Evolutionary conservation across 2,888 invertebrate genomes (phyloP).

Genomic region (Lutraria lutraria): DNA sequence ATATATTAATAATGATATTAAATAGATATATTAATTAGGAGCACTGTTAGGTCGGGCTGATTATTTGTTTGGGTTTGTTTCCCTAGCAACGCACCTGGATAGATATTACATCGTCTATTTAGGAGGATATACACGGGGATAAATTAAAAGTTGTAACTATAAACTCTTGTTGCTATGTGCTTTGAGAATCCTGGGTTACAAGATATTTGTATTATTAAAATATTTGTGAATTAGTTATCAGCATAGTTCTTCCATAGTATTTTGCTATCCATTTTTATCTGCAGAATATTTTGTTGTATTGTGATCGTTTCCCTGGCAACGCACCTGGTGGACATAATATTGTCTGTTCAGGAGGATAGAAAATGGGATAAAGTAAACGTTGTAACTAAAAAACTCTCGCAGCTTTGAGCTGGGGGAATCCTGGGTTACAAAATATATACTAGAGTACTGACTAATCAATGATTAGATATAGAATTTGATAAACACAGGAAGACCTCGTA

Average conservation of each 20-base stretch:
- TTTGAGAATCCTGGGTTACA: slow-evolving; percentile 45
- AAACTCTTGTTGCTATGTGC: slow-evolving; percentile 52
- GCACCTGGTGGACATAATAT: slow-evolving; percentile 4
- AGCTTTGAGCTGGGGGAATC: slow-evolving; percentile 34
- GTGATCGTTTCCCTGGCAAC: slow-evolving; percentile 18
- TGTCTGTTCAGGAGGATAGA: neutral
- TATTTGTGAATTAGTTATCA: neutral
- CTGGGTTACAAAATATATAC: slow-evolving; percentile 41
- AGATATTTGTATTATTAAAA: neutral
- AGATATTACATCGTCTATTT: neutral
- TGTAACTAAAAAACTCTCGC: slow-evolving; percentile 64
- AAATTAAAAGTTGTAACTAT: slow-evolving; percentile 59
- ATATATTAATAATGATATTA: no score
- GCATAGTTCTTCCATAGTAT: no score
- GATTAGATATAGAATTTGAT: no score
- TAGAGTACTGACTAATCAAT: no score
- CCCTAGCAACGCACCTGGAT: slow-evolving; percentile 7
- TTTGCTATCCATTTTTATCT: no score
- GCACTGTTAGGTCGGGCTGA: no score
- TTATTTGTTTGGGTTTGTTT: neutral
- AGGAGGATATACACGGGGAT: slow-evolving; percentile 44
- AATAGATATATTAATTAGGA: neutral
- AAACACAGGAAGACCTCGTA: no score
- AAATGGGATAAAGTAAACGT: slow-evolving; percentile 57
- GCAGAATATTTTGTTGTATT: no score